Evolutionary conservation across 2,797 vertebrate genomes (phyloP).

Genomic region (Lerista edwardsae): DNA sequence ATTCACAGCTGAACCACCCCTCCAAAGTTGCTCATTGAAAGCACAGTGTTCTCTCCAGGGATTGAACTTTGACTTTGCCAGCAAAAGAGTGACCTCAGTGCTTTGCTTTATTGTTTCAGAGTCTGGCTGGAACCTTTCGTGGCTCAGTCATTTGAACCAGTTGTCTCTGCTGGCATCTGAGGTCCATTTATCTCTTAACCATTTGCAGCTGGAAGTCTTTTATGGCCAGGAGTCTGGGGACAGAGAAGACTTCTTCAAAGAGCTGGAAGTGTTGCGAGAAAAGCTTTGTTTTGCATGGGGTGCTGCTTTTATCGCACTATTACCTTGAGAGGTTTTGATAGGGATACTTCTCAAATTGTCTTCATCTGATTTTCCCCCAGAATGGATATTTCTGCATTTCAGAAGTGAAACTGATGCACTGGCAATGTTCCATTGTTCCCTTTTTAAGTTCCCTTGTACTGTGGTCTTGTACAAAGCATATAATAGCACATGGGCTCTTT

Average conservation of each 20-base stretch:
- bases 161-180: background rate
- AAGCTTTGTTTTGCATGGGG: background rate
- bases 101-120: slow-evolving; percentile 2
- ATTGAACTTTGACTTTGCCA: background rate
- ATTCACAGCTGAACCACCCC: background rate
- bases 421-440: too few relatives aligned
- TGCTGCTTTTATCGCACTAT: too few relatives aligned
- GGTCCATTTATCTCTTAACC: background rate
- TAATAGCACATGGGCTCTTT: too few relatives aligned
- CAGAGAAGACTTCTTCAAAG: background rate
- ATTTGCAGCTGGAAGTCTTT: background rate
- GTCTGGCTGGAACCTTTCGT: background rate
- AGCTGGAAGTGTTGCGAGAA: background rate
- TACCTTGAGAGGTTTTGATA: too few relatives aligned
- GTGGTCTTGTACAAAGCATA: too few relatives aligned
- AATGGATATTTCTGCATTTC: too few relatives aligned
- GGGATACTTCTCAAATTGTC: too few relatives aligned
- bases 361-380: too few relatives aligned
- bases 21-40: slow-evolving; percentile 25
- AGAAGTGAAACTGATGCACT: too few relatives aligned
- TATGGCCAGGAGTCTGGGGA: background rate
- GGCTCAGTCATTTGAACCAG: background rate
- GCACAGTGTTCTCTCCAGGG: slow-evolving; percentile 27
- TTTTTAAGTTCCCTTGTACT: too few relatives aligned
- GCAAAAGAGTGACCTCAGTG: background rate